phyloP scores from a whole-genome alignment of 2,888 invertebrate genomes.

The Plebejus melissa region DNA sequence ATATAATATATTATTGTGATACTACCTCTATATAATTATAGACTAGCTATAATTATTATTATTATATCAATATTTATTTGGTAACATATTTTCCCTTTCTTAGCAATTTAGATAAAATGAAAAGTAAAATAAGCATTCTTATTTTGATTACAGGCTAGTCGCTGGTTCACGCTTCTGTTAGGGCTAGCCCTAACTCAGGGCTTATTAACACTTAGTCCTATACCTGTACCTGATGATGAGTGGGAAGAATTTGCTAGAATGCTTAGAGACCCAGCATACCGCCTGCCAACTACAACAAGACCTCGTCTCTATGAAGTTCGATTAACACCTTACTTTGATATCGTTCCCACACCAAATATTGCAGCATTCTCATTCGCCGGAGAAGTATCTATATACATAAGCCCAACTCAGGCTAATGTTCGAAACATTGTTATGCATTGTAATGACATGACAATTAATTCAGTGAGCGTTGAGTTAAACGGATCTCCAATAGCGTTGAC shows the following conservation, averaged over 20 bases:
- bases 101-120: too few species aligned
- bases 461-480: constrained; percentile 53
- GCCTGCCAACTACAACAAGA: constrained; percentile 65
- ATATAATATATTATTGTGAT: too few species aligned
- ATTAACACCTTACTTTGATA: constrained; percentile 71
- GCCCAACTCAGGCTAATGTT: constrained; percentile 41
- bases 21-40: too few species aligned
- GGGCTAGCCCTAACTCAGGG: constrained; percentile 55
- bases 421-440: constrained; percentile 62
- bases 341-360: constrained; percentile 37
- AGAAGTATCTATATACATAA: constrained; percentile 52
- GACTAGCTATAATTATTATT: too few species aligned
- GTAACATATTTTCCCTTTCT: too few species aligned
- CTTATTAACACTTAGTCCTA: constrained; percentile 50
- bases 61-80: too few species aligned
- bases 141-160: constrained; percentile 45
- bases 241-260: constrained; percentile 52
- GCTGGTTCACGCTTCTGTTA: constrained; percentile 53
- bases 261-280: constrained; percentile 55
- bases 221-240: constrained; percentile 57
- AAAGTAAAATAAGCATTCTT: neutral
- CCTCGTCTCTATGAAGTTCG: constrained; percentile 77
- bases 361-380: constrained; percentile 66
- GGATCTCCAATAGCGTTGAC: constrained; percentile 41
- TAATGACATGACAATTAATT: constrained; percentile 57